Conservation (phyloP, 2,888 invertebrate genomes). For the Nomada lathburiana region DNA sequence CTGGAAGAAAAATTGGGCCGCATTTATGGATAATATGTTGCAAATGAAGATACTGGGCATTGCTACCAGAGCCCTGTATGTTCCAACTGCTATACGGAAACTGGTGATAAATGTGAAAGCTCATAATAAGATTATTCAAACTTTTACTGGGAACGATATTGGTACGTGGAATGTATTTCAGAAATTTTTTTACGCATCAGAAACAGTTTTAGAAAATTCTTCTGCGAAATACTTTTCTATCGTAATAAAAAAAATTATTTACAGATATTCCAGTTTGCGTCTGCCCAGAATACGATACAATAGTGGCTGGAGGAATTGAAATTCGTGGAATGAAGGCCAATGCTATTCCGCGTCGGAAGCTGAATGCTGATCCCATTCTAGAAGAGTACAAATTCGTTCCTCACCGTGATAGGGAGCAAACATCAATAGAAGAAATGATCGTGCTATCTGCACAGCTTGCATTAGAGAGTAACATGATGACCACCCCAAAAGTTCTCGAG, state of each 20-base stretch:
- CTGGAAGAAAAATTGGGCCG: constrained; percentile 89
- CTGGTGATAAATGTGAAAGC: constrained; percentile 86
- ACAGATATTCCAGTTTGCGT: constrained; percentile 82
- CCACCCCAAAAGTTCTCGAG: constrained; percentile 81
- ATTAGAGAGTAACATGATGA: constrained; percentile 84
- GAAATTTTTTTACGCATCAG: too few species aligned
- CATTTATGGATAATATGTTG: constrained; percentile 89
- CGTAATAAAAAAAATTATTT: not conserved
- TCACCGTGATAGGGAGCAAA: constrained; percentile 80
- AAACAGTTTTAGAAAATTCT: not conserved
- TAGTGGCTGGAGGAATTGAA: constrained; percentile 86
- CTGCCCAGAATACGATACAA: constrained; percentile 82
- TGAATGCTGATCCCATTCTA: constrained; percentile 85
- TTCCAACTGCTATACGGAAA: constrained; percentile 87
- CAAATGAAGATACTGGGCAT: constrained; percentile 86
- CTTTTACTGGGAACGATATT: constrained; percentile 70
- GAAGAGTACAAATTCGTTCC: constrained; percentile 87
- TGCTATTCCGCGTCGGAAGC: constrained; percentile 85
- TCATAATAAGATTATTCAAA: constrained; percentile 79
- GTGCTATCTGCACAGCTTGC: constrained; percentile 84
- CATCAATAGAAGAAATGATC: constrained; percentile 74
- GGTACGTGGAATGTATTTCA: constrained; percentile 68
- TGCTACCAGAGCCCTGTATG: constrained; percentile 84
- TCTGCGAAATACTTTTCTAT: not conserved
- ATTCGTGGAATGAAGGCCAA: constrained; percentile 87